Evolutionary conservation across 2,113 vertebrate genomes (phyloP).

Genomic region (Excalfactoria chinensis): DNA sequence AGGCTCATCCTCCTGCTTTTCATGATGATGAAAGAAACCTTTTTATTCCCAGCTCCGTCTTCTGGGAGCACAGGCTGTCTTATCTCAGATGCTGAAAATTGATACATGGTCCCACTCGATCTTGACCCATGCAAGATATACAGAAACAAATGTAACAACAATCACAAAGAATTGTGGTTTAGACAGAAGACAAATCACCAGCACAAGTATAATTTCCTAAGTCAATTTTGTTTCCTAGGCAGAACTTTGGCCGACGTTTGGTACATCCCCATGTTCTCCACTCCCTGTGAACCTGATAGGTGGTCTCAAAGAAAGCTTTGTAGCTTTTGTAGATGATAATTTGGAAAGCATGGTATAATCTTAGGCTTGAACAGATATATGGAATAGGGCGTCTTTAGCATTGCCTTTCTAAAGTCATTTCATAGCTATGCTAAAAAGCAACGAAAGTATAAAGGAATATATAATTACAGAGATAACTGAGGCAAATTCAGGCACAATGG

Average conservation of each 20-base stretch:
- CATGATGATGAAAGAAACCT: background rate
- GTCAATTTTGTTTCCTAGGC: background rate
- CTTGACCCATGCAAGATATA: background rate
- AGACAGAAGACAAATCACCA: background rate
- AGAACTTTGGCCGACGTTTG: background rate
- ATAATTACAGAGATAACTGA: background rate
- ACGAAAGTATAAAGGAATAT: background rate
- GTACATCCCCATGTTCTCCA: background rate
- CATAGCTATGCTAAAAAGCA: background rate
- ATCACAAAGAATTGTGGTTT: background rate
- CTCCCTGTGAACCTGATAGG: background rate
- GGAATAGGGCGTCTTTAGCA: background rate
- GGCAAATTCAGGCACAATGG: accelerated
- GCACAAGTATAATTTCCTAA: background rate
- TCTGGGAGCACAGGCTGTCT: background rate
- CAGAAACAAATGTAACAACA: background rate
- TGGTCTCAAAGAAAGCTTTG: background rate
- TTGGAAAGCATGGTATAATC: background rate
- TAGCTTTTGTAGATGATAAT: background rate
- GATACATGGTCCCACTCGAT: background rate
- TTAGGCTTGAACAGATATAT: background rate
- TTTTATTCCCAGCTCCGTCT: background rate
- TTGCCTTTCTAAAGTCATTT: background rate
- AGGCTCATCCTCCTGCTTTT: background rate
- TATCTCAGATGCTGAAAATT: background rate